Evolutionary conservation across 2,888 invertebrate genomes (phyloP).

Genomic region (Priocnemis perturbator): DNA sequence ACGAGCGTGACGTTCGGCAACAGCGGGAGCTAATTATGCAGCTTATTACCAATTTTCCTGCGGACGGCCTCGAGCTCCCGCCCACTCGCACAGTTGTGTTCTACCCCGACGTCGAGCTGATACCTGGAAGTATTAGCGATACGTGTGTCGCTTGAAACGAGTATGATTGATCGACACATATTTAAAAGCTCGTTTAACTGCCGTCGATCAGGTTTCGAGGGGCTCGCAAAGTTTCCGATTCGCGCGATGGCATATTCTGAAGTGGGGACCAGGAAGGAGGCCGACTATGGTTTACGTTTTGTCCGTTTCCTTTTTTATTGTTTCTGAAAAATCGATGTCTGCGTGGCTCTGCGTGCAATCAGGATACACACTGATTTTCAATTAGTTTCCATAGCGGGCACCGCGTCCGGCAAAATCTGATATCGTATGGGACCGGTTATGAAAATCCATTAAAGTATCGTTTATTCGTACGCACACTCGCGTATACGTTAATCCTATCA

Average conservation of each 20-base stretch:
- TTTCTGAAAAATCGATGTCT: too few relatives aligned
- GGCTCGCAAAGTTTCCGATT: too few relatives aligned
- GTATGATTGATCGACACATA: slow-evolving; percentile 45
- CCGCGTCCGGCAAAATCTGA: too few relatives aligned
- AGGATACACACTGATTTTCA: too few relatives aligned
- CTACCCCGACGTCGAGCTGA: slow-evolving; percentile 26
- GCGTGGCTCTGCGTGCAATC: too few relatives aligned
- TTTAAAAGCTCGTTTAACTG: slow-evolving; percentile 47
- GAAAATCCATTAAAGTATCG: background rate
- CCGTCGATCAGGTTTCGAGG: slow-evolving; percentile 33
- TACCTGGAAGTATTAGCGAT: slow-evolving; percentile 26
- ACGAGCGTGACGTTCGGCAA: background rate
- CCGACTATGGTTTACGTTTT: too few relatives aligned
- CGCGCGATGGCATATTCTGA: too few relatives aligned
- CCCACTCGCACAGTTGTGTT: slow-evolving; percentile 9
- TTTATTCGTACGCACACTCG: slow-evolving; percentile 2
- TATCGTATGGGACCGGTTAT: too few relatives aligned
- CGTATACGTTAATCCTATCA: background rate
- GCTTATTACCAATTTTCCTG: background rate
- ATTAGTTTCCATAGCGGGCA: too few relatives aligned
- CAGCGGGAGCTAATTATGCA: background rate
- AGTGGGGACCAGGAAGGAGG: too few relatives aligned
- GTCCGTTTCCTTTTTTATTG: too few relatives aligned
- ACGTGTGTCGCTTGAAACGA: slow-evolving; percentile 18
- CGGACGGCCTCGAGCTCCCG: background rate